Evolutionary conservation across 2,113 vertebrate genomes (phyloP).

Genomic region (Megaceryle torquata): DNA sequence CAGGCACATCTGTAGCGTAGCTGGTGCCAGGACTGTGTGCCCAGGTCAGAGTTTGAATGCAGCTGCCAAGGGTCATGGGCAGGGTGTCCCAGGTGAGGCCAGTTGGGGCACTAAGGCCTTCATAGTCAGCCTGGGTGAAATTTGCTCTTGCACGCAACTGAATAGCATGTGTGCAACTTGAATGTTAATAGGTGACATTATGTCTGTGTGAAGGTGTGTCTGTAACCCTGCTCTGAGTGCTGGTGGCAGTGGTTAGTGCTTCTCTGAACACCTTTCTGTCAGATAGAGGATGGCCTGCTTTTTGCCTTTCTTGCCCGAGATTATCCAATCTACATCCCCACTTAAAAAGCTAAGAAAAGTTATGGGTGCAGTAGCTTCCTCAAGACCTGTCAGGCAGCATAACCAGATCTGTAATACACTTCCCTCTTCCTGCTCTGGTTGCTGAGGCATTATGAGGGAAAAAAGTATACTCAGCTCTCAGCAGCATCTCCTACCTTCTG

Average conservation of each 20-base stretch:
- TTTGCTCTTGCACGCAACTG: not conserved
- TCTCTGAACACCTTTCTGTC: not conserved
- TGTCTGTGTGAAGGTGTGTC: not conserved
- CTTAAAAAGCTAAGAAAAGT: not conserved
- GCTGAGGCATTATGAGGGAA: not conserved
- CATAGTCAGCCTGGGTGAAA: not conserved
- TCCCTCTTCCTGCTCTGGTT: not conserved
- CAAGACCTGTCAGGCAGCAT: not conserved
- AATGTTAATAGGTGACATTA: too few species aligned
- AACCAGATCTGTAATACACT: not conserved
- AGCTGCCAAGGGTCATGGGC: not conserved
- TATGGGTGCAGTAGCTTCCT: not conserved
- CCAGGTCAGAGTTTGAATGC: not conserved
- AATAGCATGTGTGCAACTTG: rapidly evolving
- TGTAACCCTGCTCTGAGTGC: not conserved
- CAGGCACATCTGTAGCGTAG: not conserved
- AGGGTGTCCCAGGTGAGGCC: not conserved
- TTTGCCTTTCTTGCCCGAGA: not conserved
- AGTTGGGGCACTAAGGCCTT: not conserved
- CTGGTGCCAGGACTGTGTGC: not conserved
- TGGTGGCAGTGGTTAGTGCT: not conserved
- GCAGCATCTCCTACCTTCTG: not conserved
- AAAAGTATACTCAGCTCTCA: not conserved
- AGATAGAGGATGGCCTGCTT: not conserved
- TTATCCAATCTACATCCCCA: not conserved